Evolutionary conservation across 2,113 vertebrate species (phyloP).

Genomic region (Ovis canadensis): DNA sequence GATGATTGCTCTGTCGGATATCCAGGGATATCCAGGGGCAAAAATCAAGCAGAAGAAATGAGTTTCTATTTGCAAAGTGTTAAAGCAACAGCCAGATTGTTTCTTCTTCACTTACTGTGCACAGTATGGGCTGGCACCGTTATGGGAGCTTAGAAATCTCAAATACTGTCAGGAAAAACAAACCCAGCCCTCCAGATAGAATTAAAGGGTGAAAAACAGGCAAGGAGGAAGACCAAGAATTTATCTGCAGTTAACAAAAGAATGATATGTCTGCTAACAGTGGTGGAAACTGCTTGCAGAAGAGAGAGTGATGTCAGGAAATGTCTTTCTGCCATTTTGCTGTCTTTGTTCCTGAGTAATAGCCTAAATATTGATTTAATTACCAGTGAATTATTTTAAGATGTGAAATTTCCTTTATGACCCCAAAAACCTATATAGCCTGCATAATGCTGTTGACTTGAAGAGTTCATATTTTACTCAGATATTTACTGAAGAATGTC

Average conservation of each 20-base stretch:
- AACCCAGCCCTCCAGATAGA: constrained; percentile 73
- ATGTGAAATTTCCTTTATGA: constrained; percentile 30
- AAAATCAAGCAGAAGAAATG: constrained; percentile 67
- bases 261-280: constrained; percentile 64
- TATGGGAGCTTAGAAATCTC: constrained; percentile 72
- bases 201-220: constrained; percentile 60
- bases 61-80: constrained; percentile 77
- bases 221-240: constrained; percentile 62
- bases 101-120: constrained; percentile 78
- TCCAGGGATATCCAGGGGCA: constrained; percentile 52
- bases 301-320: constrained; percentile 20
- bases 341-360: constrained; percentile 20
- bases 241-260: constrained; percentile 74
- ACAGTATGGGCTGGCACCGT: constrained; percentile 77
- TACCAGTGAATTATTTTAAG: constrained; percentile 41
- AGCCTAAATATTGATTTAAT: constrained; percentile 56
- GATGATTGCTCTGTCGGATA: constrained; percentile 19
- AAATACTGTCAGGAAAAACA: constrained; percentile 79
- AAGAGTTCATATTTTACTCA: neutral
- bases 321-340: constrained; percentile 43
- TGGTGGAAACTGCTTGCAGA: constrained; percentile 46
- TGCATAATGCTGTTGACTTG: neutral
- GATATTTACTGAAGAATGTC: neutral
- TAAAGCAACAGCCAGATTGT: constrained; percentile 80
- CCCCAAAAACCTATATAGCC: neutral